These are phyloP conservation scores for Callithrix jacchus DNA, from an alignment of 2,113 vertebrate species.

Conservation along the genomic window DNA sequence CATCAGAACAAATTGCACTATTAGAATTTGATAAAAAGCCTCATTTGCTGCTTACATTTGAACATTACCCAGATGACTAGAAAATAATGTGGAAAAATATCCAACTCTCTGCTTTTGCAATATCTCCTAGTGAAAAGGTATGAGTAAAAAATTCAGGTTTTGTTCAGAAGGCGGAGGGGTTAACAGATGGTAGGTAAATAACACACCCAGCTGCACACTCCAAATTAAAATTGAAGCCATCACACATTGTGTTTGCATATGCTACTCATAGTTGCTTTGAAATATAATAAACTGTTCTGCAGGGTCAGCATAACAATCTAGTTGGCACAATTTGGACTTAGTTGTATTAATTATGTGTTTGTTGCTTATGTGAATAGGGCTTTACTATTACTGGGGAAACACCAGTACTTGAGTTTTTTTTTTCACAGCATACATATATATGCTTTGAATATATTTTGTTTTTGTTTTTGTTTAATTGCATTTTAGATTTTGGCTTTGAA, in stretches of 20 bases:
- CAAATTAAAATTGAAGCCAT: slow-evolving; percentile 54
- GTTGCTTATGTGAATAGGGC: slow-evolving; percentile 20
- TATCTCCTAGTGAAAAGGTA: neutral
- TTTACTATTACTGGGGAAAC: slow-evolving; percentile 56
- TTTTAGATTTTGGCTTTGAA: too few relatives aligned
- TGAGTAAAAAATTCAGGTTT: slow-evolving; percentile 23
- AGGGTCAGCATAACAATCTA: slow-evolving; percentile 51
- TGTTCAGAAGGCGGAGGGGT: slow-evolving; percentile 11
- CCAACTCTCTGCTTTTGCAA: neutral
- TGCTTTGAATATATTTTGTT: too few relatives aligned
- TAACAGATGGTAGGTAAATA: slow-evolving; percentile 56
- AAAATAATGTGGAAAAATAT: neutral
- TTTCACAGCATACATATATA: neutral
- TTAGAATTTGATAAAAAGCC: neutral
- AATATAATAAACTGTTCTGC: slow-evolving; percentile 50
- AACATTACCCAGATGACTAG: neutral
- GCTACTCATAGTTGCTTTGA: slow-evolving; percentile 64
- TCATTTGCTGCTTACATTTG: slow-evolving; percentile 23
- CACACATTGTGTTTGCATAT: slow-evolving; percentile 52
- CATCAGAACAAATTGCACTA: neutral
- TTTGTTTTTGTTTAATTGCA: too few relatives aligned
- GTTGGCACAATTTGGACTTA: slow-evolving; percentile 41
- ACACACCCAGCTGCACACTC: slow-evolving; percentile 43
- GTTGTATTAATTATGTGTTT: slow-evolving; percentile 57
- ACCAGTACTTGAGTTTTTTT: slow-evolving; percentile 26